Conservation (phyloP, 2,797 vertebrate genomes). For the Gymnoscopelus braueri region DNA sequence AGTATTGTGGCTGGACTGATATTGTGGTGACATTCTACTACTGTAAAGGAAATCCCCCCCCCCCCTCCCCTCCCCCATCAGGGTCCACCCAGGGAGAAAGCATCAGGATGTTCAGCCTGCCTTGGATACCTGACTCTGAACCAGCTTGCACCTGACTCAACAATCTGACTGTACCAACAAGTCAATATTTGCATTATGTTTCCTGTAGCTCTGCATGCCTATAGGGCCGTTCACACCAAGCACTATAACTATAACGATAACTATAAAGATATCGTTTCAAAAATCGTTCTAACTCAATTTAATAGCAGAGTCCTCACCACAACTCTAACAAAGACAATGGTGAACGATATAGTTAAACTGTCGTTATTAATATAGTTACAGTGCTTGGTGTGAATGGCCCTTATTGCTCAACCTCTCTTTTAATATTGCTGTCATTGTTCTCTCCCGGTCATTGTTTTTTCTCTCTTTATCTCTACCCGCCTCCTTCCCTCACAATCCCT, state of each 20-base stretch:
- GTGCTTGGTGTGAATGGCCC: no score
- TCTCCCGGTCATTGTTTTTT: no score
- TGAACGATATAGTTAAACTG: no score
- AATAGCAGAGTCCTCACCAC: no score
- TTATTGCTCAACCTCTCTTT: no score
- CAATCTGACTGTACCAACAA: slow-evolving; percentile 51
- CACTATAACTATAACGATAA: no score
- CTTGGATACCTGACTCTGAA: neutral
- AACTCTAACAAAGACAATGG: no score
- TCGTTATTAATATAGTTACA: no score
- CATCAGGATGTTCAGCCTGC: slow-evolving; percentile 13
- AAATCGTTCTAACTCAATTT: no score
- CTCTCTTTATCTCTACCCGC: neutral
- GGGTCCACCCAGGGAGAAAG: slow-evolving; percentile 21
- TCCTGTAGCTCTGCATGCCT: slow-evolving; percentile 35
- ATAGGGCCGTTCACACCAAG: no score
- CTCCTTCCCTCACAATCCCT: slow-evolving; percentile 4
- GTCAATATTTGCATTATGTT: slow-evolving; percentile 71
- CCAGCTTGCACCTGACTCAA: slow-evolving; percentile 50
- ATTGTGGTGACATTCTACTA: slow-evolving; percentile 9
- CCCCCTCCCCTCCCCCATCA: slow-evolving; percentile 22
- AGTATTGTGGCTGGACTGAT: slow-evolving; percentile 28
- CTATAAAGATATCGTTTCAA: no score
- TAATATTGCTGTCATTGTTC: no score
- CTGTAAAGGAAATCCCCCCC: slow-evolving; percentile 19